A percentile compares a stretch with the other conserved stretches of the same genome.
These are phyloP conservation scores for Drosophila colorata DNA, from an alignment of 2,888 invertebrate genomes.

Conservation along the genomic window DNA sequence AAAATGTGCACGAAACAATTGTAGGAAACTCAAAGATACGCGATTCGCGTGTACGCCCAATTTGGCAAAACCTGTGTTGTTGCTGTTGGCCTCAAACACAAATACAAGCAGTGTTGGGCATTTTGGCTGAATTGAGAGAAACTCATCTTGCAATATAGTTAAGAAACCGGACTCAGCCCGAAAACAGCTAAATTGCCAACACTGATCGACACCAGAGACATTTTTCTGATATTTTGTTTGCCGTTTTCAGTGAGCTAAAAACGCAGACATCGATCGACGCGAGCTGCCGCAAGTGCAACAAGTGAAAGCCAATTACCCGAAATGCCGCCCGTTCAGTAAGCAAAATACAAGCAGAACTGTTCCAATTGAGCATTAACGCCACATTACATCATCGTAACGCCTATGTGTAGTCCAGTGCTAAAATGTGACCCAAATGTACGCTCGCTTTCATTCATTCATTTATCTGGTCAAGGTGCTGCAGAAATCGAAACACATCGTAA, in stretches of 20 bases:
- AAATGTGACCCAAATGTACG: constrained; percentile 39
- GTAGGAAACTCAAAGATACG: background rate
- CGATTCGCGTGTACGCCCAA: constrained; percentile 47
- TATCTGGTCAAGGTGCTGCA: constrained; percentile 25
- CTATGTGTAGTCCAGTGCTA: constrained; percentile 19
- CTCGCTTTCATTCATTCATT: constrained; percentile 22
- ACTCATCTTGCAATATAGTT: constrained; percentile 6
- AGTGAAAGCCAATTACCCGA: constrained; percentile 68
- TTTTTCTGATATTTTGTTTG: constrained; percentile 66
- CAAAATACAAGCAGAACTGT: constrained; percentile 46
- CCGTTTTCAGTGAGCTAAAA: constrained; percentile 62
- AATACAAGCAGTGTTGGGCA: constrained; percentile 34
- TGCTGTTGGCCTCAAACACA: constrained; percentile 32
- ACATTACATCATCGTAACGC: constrained; percentile 62
- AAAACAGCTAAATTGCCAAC: constrained; percentile 32
- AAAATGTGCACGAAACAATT: background rate
- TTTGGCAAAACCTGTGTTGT: constrained; percentile 61
- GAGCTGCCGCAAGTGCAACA: constrained; percentile 68
- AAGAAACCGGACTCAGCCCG: constrained; percentile 56
- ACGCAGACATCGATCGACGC: constrained; percentile 45
- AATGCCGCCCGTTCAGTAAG: constrained; percentile 78
- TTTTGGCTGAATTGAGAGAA: constrained; percentile 30
- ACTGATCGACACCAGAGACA: constrained; percentile 40
- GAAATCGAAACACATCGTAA: constrained; percentile 23
- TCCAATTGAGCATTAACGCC: constrained; percentile 24